Evolutionary conservation across 2,888 invertebrate genomes (phyloP).

Genomic region (Ornithoptera priamus): DNA sequence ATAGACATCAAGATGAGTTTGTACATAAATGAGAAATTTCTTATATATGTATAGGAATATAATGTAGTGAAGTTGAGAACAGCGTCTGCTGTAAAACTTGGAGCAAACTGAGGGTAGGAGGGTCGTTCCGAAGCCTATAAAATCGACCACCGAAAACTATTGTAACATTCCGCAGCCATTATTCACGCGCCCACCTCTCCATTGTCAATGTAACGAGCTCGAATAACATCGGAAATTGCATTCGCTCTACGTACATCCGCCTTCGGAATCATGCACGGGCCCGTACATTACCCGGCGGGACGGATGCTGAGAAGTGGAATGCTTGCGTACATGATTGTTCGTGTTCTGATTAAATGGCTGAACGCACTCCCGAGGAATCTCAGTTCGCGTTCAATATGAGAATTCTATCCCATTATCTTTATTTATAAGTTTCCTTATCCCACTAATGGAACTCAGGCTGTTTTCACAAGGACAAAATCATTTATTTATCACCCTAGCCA

Average conservation of each 20-base stretch:
- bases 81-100: neutral
- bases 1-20: too few species aligned
- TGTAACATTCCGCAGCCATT: slow-evolving; percentile 30
- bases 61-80: neutral
- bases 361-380: slow-evolving; percentile 5
- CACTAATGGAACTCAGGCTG: too few species aligned
- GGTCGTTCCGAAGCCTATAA: slow-evolving; percentile 13
- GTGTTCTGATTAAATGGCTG: slow-evolving; percentile 23
- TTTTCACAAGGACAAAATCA: too few species aligned
- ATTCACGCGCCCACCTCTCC: slow-evolving; percentile 35
- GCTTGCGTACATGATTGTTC: slow-evolving; percentile 21
- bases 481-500: too few species aligned
- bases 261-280: slow-evolving; percentile 28
- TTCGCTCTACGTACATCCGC: slow-evolving; percentile 34
- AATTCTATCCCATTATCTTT: neutral
- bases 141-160: slow-evolving; percentile 21
- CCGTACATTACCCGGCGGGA: neutral
- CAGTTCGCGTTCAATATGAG: slow-evolving; percentile 3
- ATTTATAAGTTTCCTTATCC: too few species aligned
- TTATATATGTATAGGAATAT: too few species aligned
- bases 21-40: too few species aligned
- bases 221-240: slow-evolving; percentile 45
- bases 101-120: neutral
- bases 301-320: slow-evolving; percentile 18
- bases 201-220: slow-evolving; percentile 35